Evolutionary conservation across 2,888 invertebrate genomes (phyloP).

Genomic region (Ctena decussata): DNA sequence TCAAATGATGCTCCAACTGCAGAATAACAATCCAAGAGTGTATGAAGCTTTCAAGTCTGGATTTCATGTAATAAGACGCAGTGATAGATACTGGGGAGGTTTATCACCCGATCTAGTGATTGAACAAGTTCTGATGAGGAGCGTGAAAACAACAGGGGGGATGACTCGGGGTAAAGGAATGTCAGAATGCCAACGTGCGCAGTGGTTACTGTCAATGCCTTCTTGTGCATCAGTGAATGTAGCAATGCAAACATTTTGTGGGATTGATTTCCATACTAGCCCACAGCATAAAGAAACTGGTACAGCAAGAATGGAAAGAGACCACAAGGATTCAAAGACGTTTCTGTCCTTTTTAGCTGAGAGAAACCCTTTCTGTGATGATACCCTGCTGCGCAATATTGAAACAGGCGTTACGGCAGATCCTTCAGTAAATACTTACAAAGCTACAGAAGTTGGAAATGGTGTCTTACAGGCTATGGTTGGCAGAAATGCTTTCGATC

Average conservation of each 20-base stretch:
- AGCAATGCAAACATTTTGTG: constrained; percentile 1
- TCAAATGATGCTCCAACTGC: background rate
- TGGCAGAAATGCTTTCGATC: background rate
- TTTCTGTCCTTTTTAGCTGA: background rate
- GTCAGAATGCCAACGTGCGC: background rate
- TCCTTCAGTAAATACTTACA: background rate
- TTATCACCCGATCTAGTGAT: background rate
- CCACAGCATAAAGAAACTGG: background rate
- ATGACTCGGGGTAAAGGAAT: background rate
- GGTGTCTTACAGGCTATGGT: background rate
- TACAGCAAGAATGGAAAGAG: background rate
- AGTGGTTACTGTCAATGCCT: background rate
- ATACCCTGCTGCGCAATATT: background rate
- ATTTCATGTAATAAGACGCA: background rate
- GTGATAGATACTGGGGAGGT: background rate
- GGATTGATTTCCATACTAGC: background rate
- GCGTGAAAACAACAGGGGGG: background rate
- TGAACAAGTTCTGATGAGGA: constrained; percentile 18
- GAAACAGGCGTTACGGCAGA: background rate
- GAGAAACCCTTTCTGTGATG: background rate
- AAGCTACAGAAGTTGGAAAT: background rate
- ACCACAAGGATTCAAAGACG: background rate
- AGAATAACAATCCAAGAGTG: background rate
- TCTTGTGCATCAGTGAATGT: background rate
- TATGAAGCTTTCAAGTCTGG: background rate